phyloP scores from a whole-genome alignment of 1,140 invertebrate genomes.

The Pteromalus puparum region DNA sequence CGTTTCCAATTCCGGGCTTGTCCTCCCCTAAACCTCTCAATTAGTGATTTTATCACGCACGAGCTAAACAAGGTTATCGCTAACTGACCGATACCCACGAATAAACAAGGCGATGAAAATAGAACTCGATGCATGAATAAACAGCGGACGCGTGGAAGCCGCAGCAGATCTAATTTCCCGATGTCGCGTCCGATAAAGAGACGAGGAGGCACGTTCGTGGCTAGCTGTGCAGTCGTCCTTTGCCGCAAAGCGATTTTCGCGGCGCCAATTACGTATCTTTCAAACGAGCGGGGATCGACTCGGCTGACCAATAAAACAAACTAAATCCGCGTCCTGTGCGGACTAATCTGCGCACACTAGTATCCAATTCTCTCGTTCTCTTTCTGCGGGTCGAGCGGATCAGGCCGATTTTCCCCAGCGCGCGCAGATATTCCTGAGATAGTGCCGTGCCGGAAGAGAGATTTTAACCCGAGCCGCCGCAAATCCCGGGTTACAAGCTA shows the following conservation, averaged over 20 bases:
- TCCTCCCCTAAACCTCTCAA: not conserved
- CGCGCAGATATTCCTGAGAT: constrained; percentile 67
- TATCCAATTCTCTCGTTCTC: constrained; percentile 17
- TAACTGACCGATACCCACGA: not conserved
- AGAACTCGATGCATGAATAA: constrained; percentile 12
- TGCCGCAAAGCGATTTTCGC: constrained; percentile 55
- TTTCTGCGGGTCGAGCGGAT: constrained; percentile 9
- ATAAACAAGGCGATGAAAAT: not conserved
- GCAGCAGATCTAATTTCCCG: constrained; percentile 38
- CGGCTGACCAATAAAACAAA: constrained; percentile 67
- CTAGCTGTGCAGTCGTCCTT: not conserved
- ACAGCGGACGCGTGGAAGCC: not conserved
- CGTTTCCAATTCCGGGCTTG: constrained; percentile 1
- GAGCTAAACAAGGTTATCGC: not conserved
- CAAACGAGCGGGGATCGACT: constrained; percentile 59
- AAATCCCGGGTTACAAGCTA: constrained; percentile 70
- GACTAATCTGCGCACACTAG: constrained; percentile 63
- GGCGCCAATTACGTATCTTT: constrained; percentile 68
- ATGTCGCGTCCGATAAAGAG: constrained; percentile 25
- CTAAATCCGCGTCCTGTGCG: constrained; percentile 64
- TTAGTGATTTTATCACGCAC: not conserved
- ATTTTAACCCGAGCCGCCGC: constrained; percentile 71
- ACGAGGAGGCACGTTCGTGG: not conserved
- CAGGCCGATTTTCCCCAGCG: constrained; percentile 54
- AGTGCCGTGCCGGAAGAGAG: constrained; percentile 67